Conservation (phyloP, 2,797 vertebrate species). For the Anas bahamensis region DNA sequence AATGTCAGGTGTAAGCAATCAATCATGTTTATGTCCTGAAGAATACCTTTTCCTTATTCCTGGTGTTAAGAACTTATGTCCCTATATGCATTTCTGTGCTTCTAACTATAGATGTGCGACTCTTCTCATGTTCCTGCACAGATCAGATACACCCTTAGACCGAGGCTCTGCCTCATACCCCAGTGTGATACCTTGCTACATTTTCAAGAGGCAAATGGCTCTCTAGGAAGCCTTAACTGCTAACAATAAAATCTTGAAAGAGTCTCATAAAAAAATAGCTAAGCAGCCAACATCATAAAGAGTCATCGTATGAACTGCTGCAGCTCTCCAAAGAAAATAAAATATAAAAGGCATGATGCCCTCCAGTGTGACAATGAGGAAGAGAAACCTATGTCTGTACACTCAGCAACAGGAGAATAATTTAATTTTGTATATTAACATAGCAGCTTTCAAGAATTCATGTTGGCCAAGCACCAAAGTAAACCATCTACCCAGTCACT, state of each 20-base stretch:
- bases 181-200: neutral
- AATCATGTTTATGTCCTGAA: neutral
- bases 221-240: neutral
- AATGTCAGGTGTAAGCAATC: neutral
- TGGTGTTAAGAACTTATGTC: neutral
- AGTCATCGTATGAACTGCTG: neutral
- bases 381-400: neutral
- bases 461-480: neutral
- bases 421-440: neutral
- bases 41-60: neutral
- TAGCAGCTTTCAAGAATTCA: neutral
- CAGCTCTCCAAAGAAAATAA: neutral
- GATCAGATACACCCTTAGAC: neutral
- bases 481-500: neutral
- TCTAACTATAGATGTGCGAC: neutral
- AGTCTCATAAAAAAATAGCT: neutral
- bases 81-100: rapidly evolving
- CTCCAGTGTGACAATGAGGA: neutral
- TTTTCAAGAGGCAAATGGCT: neutral
- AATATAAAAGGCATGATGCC: neutral
- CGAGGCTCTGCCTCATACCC: neutral
- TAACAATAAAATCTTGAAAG: neutral
- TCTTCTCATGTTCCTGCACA: neutral
- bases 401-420: neutral
- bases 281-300: neutral